Base-by-base conservation (phyloP, 2,113 vertebrate genomes). In the Syngnathus scovelli region DNA sequence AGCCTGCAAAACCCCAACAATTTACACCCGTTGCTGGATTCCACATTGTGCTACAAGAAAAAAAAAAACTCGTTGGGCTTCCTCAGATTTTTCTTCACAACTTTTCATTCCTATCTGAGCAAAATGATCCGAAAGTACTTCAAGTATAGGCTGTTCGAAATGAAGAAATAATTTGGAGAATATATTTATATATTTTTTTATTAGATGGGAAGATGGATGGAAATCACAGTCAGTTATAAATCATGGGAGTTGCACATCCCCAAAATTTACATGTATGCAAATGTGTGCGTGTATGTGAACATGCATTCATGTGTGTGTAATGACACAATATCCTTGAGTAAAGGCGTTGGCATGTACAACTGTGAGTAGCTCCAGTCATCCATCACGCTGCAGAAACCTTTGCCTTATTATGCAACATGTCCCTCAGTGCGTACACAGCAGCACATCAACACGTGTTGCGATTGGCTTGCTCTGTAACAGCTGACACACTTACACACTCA, bases 381-480 rank as follows among this genome's bases (percentile, higher is more conserved):
- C 65, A 54, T 78, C 77, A 67, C 3, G 33, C 67, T 70, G 43
- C 56, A 58, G 27, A 39, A 46, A 68, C 64, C 59, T 78, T 44
- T 38, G 44, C 64, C 55, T 52, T 46, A 71, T 87, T 78, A 85
- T 75, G 77, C 56, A 87, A 83, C 48, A 43, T 67, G 68, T 60
- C 13, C 21, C 21, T 65, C 36, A 46, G 16, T 23, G 3, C 23
- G n/a, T 23, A 64, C 6, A 52, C 68, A 58, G 66, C 69, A 71
- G 62, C 46, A 10, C 19, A 64, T 71, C 64, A 70, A 49, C 75
- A 83, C 61, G 75, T 70, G 68, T 52, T 23, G 27, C 66, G 74
- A 54, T 72, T 60, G 69, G 59, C 38, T 56, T 64, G 10, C 49
- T 69, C 46, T 76, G 63, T 59, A 59, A 78, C 78, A 72, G 71